Conservation (phyloP, 2,113 vertebrate species). For the Pyrgilauda ruficollis region DNA sequence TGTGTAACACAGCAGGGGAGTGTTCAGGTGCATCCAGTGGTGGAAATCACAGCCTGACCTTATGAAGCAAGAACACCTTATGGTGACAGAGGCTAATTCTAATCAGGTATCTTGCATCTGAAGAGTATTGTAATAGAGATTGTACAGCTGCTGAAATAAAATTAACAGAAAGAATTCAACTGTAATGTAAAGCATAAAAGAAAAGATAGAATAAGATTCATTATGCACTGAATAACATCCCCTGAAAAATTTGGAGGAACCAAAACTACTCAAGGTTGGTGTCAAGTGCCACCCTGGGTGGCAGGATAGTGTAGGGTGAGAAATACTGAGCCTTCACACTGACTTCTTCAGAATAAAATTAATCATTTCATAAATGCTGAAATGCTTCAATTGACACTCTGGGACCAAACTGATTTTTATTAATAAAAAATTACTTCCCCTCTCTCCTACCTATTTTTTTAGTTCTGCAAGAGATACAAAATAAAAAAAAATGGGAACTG, state of each 20-base stretch:
- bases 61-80: not conserved
- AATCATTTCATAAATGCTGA: not conserved
- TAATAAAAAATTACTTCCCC: not conserved
- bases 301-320: not conserved
- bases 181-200: not conserved
- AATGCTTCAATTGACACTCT: not conserved
- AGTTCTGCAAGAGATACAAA: not conserved
- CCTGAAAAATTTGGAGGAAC: not conserved
- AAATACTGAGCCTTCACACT: not conserved
- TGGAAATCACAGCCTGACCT: not conserved
- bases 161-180: not conserved
- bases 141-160: not conserved
- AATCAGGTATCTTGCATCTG: not conserved
- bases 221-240: not conserved
- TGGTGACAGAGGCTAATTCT: not conserved
- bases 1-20: not conserved
- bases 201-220: not conserved
- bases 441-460: not conserved
- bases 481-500: not conserved
- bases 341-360: not conserved
- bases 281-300: not conserved
- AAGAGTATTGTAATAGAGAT: not conserved
- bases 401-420: not conserved
- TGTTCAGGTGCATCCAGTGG: fast-evolving
- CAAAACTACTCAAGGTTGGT: not conserved